Conservation (phyloP, 2,888 invertebrate species). For the Tipula lateralis region DNA sequence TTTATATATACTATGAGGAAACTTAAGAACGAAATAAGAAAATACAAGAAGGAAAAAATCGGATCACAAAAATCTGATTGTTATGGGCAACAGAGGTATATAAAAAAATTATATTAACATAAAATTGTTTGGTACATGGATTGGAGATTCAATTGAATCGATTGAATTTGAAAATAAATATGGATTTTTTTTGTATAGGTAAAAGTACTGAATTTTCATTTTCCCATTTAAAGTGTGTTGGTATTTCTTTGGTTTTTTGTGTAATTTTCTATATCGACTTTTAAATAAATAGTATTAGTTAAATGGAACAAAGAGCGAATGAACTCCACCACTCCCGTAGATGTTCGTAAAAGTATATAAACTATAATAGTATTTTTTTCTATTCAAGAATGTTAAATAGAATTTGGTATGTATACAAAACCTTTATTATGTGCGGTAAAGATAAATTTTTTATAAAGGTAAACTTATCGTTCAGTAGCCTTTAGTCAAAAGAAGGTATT, state of each 20-base stretch:
- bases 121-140: conserved; percentile 1
- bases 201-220: not conserved
- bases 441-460: not conserved
- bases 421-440: too few relatives aligned
- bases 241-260: not conserved
- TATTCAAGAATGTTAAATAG: not conserved
- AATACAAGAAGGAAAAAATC: not conserved
- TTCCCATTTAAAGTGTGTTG: not conserved
- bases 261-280: not conserved
- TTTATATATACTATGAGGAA: not conserved
- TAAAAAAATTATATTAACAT: not conserved
- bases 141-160: not conserved
- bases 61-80: conserved; percentile 19
- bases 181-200: not conserved
- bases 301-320: not conserved
- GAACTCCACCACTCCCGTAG: not conserved
- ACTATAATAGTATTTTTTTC: not conserved
- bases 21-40: not conserved
- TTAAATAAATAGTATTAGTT: not conserved
- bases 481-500: not conserved
- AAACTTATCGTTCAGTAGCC: not conserved
- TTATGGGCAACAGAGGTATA: not conserved
- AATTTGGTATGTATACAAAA: not conserved
- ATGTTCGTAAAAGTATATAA: not conserved
- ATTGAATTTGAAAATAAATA: not conserved